A percentile compares a stretch with the other conserved stretches of the same genome.
Conservation (phyloP, 1,140 invertebrate species). For the Sarcophaga peregrina region DNA sequence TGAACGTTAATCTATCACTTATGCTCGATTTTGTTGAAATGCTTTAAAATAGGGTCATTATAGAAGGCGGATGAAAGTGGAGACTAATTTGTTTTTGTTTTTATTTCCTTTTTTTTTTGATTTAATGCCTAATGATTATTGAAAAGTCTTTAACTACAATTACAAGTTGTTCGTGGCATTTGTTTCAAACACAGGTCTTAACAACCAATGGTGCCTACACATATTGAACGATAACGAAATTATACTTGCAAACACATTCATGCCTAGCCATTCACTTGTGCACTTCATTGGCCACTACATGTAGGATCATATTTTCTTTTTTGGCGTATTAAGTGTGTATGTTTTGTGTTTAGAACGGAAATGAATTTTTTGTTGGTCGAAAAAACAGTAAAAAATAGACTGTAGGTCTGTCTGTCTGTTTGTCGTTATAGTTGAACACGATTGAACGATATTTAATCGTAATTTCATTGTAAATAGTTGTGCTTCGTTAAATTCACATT, state of each 20-base stretch:
- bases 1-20: too few species aligned
- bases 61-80: background rate
- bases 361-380: too few species aligned
- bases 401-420: background rate
- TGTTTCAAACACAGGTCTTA: background rate
- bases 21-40: background rate
- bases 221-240: background rate
- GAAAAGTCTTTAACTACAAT: slow-evolving; percentile 29
- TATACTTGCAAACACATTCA: background rate
- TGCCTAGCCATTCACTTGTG: too few species aligned
- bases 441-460: background rate
- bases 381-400: background rate
- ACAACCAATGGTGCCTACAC: slow-evolving; percentile 38
- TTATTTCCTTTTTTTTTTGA: background rate
- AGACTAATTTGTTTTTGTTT: background rate
- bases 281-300: background rate
- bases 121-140: slow-evolving; percentile 17
- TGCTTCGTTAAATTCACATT: slow-evolving; percentile 27
- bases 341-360: background rate
- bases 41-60: background rate
- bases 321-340: background rate
- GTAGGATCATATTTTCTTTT: background rate
- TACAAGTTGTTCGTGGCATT: background rate
- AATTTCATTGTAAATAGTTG: slow-evolving; percentile 22
- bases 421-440: too few species aligned